Percentiles rank a stretch among this genome's conserved stretches.
Evolutionary conservation across 1,140 invertebrate genomes (phyloP).

Genomic region (Metopolophium dirhodum): DNA sequence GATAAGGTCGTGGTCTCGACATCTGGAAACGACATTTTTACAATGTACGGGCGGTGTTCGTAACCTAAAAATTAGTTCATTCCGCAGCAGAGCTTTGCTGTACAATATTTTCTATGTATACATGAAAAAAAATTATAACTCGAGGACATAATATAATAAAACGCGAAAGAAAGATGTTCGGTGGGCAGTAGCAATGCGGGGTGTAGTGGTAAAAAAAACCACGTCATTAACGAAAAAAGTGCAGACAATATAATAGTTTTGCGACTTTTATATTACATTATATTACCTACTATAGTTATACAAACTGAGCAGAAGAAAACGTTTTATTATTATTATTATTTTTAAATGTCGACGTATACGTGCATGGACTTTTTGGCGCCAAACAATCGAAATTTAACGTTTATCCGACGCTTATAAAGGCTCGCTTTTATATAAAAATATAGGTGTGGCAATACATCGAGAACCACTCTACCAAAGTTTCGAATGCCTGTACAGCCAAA

Average conservation of each 20-base stretch:
- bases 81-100: neutral
- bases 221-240: neutral
- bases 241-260: neutral
- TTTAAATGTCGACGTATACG: neutral
- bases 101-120: neutral
- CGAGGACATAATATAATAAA: neutral
- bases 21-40: neutral
- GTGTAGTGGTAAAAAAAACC: neutral
- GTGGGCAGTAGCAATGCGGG: neutral
- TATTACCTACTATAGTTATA: neutral
- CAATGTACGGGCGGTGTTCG: neutral
- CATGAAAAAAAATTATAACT: neutral
- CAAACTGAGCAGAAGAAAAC: neutral
- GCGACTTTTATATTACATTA: neutral
- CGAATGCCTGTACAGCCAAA: neutral
- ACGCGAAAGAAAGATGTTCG: neutral
- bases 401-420: neutral
- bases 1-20: slow-evolving; percentile 6
- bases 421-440: neutral
- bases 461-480: neutral
- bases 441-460: neutral
- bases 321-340: slow-evolving; percentile 16
- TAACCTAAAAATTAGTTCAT: neutral
- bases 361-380: neutral
- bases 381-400: neutral